Percentiles rank a stretch among this genome's conserved stretches.
Evolutionary conservation across 2,797 vertebrate species (phyloP).

Genomic region (Dendrocincla fuliginosa): DNA sequence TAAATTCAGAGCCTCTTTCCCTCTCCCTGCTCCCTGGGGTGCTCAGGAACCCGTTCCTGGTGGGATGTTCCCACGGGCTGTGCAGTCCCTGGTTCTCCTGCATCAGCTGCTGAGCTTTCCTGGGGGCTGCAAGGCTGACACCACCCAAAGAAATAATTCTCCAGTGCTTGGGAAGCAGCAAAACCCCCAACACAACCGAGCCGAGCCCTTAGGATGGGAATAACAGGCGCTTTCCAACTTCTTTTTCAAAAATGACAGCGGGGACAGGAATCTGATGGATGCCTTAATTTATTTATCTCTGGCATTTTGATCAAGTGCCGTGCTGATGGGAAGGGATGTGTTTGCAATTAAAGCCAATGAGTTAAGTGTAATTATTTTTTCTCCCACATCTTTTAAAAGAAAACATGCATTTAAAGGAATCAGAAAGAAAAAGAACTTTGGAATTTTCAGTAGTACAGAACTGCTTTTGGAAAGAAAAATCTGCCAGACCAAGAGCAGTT

Average conservation of each 20-base stretch:
- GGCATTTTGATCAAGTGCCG: background rate
- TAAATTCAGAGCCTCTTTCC: background rate
- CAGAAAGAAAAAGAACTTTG: background rate
- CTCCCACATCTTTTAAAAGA: background rate
- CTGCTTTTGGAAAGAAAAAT: background rate
- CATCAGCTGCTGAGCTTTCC: background rate
- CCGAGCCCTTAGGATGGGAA: background rate
- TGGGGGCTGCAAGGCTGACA: background rate
- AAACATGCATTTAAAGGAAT: background rate
- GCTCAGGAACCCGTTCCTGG: rapidly evolving
- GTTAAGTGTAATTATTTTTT: background rate
- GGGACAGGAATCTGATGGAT: background rate
- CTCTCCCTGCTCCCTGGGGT: background rate
- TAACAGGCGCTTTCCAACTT: background rate
- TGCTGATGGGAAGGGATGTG: background rate
- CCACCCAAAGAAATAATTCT: background rate
- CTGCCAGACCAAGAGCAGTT: background rate
- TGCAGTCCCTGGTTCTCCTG: background rate
- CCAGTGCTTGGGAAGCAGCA: background rate
- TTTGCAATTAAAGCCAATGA: slow-evolving; percentile 35
- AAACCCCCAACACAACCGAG: rapidly evolving
- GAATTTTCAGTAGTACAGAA: background rate
- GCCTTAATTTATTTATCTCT: slow-evolving; percentile 17
- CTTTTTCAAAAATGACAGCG: background rate
- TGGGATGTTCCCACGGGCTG: background rate